Evolutionary conservation across 1,140 invertebrate genomes (phyloP), one percentile per base, ranked within the genome.

Genomic region (Eciton burchellii): DNA sequence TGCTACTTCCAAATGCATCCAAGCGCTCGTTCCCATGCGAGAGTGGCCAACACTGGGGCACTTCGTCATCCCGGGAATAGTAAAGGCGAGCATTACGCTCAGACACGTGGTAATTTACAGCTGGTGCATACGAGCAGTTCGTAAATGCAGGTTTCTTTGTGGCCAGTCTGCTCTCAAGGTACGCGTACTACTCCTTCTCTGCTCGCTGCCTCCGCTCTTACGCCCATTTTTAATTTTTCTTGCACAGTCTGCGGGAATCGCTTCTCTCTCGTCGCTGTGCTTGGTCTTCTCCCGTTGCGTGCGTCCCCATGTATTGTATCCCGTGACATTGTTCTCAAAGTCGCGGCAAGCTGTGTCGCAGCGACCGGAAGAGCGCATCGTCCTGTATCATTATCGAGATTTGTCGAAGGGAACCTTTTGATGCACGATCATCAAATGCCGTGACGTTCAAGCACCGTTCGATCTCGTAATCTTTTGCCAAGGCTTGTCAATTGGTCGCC

Each of bases 41-140:
- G 5, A 29, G 41, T 45, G 16, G 21, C 5, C 35, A 83, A 68
- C 6, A 41, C 63, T 74, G 63, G 16, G 35, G 16, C 43, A 73
- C 24, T 56, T 21, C 62, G 41, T 52, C 74, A 76, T 84, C 86
- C 59, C 70, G 70, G 81, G 77, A 86, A 88, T 89, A 87, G 74
- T 86, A 79, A 89, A 86, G 86, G 85, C 76, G 72, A 84, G 85
- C 74, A 88, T 88, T 84, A 83, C 87, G 83, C 72, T 76, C 72
- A 87, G 63, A 88, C 88, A 90, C 84, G 88, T 89, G 88, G 82
- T 90, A 90, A 90, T 90, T 90, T 90, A 90, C 88, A 87, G 88
- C 84, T 76, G 68, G 81, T 52, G 70, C 82, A 43, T 88, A 88
- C 82, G 85, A 81, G 74, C 47, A 87, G 73, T 81, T 76, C 84